Base-by-base conservation (phyloP, 2,888 invertebrate species). In the Drosophila rubida region DNA sequence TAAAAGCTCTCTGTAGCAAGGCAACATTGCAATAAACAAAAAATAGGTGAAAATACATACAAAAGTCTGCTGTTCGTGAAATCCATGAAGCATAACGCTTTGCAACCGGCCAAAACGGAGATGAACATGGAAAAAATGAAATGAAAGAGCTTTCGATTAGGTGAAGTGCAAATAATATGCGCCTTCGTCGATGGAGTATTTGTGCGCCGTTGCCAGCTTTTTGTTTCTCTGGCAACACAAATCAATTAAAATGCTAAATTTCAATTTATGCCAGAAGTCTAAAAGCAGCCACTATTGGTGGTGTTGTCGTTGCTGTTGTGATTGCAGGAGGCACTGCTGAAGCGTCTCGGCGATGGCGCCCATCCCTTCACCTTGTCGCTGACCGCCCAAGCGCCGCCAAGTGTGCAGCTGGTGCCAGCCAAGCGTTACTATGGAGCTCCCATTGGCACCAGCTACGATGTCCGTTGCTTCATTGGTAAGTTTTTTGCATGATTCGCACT, bases 381-480 rank as follows among this genome's bases (percentile, higher is more conserved):
- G 77, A 95, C 96, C 1, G 95, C 96, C 32, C 93, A 97, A 75
- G 96, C 97, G 51, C 97, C 97, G n/a, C 97, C 97, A 16, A 97
- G 97, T 87, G 97, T 97, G 42, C 96, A 97, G 90, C 93, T 97
- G 77, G 96, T 97, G 16, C 97, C 97, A 0, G 97, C 97, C 2
- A 97, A 97, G 91, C 96, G 97, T 89, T 97, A 97, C 92, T 95
- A 95, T 74, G 97, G 97, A 0, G 96, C 97, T 1, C 97, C 97
- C 0, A 97, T 97, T 51, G 97, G 97, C 8, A 97, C 97, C 49
- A 97, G 97, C 59, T 97, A 97, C 88, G 97, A 97, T 89, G 95
- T 97, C 48, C 94, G 96, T 88, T 96, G 96, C 74, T 97, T 95
- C 90, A 95, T 96, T 65, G 97, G 97, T 97, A 93, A 94, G 94